Evolutionary conservation across 2,113 vertebrate genomes (phyloP).

Genomic region (Acanthisitta chloris): DNA sequence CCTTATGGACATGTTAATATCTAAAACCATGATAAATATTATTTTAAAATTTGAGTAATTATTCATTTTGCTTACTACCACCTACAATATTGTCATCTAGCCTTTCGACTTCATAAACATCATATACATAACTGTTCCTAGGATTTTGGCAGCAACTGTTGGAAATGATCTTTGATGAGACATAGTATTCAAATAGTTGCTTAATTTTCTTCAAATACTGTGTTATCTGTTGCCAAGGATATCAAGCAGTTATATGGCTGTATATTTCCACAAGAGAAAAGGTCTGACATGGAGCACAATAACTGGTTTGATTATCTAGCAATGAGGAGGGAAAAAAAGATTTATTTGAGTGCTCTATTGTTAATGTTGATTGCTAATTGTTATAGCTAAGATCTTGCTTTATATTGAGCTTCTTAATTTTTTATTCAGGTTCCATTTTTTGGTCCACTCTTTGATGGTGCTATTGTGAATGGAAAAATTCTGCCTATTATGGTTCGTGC

Average conservation of each 20-base stretch:
- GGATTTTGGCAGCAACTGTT: neutral
- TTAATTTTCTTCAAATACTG: constrained; percentile 33
- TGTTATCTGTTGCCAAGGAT: constrained; percentile 51
- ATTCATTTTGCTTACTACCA: neutral
- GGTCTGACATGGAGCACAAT: constrained; percentile 46
- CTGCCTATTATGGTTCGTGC: constrained; percentile 95
- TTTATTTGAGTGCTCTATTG: constrained; percentile 46
- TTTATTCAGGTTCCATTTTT: constrained; percentile 93
- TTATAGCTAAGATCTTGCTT: constrained; percentile 44
- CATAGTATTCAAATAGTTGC: constrained; percentile 8
- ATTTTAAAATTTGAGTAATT: neutral
- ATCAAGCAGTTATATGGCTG: constrained; percentile 13
- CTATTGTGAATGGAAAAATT: constrained; percentile 96
- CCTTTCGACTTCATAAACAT: neutral
- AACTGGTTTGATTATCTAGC: constrained; percentile 57
- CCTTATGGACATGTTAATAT: neutral
- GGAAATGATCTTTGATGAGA: constrained; percentile 31
- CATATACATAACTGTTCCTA: neutral
- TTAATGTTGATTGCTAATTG: constrained; percentile 65
- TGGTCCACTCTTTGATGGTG: constrained; percentile 96
- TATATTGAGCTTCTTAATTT: constrained; percentile 65
- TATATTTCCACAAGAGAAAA: constrained; percentile 37
- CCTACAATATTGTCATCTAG: neutral
- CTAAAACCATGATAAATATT: neutral
- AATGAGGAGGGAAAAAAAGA: neutral